Conservation (phyloP, 2,888 invertebrate genomes). For the Aphidius colemani region DNA sequence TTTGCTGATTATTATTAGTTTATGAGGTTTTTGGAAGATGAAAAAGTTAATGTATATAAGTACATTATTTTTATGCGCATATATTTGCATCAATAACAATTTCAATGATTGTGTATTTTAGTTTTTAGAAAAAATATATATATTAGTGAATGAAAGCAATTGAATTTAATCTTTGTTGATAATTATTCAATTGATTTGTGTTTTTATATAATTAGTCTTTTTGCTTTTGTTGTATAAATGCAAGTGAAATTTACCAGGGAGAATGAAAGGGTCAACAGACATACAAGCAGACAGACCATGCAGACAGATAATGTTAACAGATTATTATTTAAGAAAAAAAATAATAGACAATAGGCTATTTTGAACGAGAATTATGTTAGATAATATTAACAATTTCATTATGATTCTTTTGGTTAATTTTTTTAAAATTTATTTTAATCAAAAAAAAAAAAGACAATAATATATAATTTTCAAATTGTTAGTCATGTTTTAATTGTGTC, state of each 20-base stretch:
- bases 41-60: not conserved
- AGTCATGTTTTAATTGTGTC: slow-evolving; percentile 2
- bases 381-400: slow-evolving; percentile 13
- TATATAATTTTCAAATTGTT: not conserved
- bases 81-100: too few relatives aligned
- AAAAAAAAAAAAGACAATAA: not conserved
- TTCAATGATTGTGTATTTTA: slow-evolving; percentile 4
- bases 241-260: too few relatives aligned
- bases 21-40: not conserved
- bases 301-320: slow-evolving; percentile 22
- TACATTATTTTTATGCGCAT: too few relatives aligned
- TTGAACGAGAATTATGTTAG: not conserved
- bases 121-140: not conserved
- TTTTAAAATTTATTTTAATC: slow-evolving; percentile 19
- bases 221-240: too few relatives aligned
- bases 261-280: slow-evolving; percentile 28
- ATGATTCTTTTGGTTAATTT: slow-evolving; percentile 1
- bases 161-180: too few relatives aligned
- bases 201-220: too few relatives aligned
- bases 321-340: not conserved
- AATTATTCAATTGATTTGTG: too few relatives aligned
- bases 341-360: slow-evolving; percentile 1
- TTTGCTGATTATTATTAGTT: not conserved
- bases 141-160: not conserved
- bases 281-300: slow-evolving; percentile 39